phyloP scores from a whole-genome alignment of 2,888 invertebrate genomes.

The Caenorhabditis plicata region DNA sequence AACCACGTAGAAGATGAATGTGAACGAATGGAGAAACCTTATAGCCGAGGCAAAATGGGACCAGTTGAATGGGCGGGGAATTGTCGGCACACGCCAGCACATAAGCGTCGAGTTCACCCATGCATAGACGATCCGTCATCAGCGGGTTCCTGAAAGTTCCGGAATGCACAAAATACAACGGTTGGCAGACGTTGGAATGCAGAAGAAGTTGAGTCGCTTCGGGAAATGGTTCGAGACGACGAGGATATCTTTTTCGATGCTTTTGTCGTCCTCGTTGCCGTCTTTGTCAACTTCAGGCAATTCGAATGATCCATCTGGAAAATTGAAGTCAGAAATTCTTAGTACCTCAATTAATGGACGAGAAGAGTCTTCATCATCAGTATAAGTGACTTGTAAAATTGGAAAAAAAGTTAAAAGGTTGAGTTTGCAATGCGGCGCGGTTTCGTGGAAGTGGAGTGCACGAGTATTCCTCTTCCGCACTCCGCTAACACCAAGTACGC shows the following conservation, averaged over 20 bases:
- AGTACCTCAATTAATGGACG: no score
- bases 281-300: constrained; percentile 27
- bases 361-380: no score
- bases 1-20: neutral
- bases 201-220: constrained; percentile 45
- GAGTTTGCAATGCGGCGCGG: no score
- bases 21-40: constrained; percentile 23
- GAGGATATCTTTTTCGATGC: constrained; percentile 40
- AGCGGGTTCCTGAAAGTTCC: constrained; percentile 39
- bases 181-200: no score
- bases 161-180: no score
- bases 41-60: constrained; percentile 53
- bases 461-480: no score
- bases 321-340: no score
- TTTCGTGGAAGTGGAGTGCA: no score
- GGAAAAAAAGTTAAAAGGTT: no score
- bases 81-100: constrained; percentile 51
- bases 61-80: constrained; percentile 50
- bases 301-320: constrained; percentile 27
- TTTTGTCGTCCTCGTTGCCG: constrained; percentile 36
- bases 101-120: constrained; percentile 46
- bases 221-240: constrained; percentile 47
- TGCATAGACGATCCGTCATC: constrained; percentile 50
- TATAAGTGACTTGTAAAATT: no score
- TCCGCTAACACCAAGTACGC: no score